These are phyloP conservation scores for Tuberolachnus salignus DNA, from an alignment of 2,888 invertebrate species.

Conservation along the genomic window DNA sequence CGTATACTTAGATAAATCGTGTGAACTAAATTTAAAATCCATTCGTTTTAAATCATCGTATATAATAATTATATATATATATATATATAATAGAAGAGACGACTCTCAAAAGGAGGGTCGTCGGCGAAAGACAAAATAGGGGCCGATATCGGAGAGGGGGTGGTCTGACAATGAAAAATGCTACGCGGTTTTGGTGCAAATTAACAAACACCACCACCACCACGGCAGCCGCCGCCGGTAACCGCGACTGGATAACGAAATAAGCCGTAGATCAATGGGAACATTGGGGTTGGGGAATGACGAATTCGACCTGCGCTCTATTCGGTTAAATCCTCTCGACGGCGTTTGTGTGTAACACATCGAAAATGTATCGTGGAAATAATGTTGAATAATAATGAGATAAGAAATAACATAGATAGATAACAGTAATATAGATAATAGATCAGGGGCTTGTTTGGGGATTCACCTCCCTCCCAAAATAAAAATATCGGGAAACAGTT, in stretches of 20 bases:
- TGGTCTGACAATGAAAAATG: conserved; percentile 49
- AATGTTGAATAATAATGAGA: conserved; percentile 18
- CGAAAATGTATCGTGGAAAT: background rate
- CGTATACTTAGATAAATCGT: conserved; percentile 32
- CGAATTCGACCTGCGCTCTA: conserved; percentile 17
- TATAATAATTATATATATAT: too few relatives aligned
- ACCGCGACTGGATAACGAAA: conserved; percentile 1
- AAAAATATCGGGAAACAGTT: too few relatives aligned
- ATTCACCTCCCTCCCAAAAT: too few relatives aligned
- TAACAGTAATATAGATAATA: too few relatives aligned
- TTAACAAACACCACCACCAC: conserved; percentile 20
- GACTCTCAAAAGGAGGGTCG: conserved; percentile 28
- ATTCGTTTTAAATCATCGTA: background rate
- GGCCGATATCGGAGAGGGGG: conserved; percentile 24
- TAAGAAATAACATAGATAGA: background rate
- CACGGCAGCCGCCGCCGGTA: background rate
- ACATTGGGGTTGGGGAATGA: conserved; percentile 40
- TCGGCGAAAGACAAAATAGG: conserved; percentile 22
- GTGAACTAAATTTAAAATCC: conserved; percentile 14
- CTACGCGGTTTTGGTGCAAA: conserved; percentile 24
- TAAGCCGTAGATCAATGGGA: conserved; percentile 21
- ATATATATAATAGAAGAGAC: background rate
- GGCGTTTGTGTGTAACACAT: background rate
- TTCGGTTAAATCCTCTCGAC: background rate
- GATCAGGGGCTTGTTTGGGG: too few relatives aligned